A percentile compares a stretch with the other conserved stretches of the same genome.
phyloP scores from a whole-genome alignment of 2,113 vertebrate species.

The Vidua chalybeata region DNA sequence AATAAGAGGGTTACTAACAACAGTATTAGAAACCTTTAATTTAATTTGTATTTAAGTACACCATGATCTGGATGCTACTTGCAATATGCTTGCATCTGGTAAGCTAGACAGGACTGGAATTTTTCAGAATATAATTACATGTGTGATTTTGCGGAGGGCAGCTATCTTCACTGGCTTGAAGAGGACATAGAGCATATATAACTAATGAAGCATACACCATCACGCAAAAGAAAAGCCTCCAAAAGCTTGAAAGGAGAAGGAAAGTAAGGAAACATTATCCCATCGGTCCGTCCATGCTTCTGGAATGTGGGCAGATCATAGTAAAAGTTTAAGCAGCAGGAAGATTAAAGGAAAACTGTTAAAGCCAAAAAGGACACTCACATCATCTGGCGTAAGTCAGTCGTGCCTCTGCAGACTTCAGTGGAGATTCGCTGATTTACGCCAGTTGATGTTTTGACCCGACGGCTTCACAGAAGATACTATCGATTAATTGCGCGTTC shows the following conservation, averaged over 20 bases:
- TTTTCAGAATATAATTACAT: background rate
- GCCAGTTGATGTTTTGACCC: constrained; percentile 14
- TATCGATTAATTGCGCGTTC: constrained; percentile 22
- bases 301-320: constrained; percentile 63
- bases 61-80: constrained; percentile 67
- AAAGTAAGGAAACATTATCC: constrained; percentile 55
- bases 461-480: background rate
- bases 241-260: constrained; percentile 70
- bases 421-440: constrained; percentile 31
- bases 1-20: constrained; percentile 70
- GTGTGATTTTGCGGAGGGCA: constrained; percentile 4
- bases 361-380: constrained; percentile 53
- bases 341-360: constrained; percentile 66
- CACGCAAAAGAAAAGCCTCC: background rate
- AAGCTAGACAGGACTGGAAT: background rate
- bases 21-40: constrained; percentile 71
- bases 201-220: background rate
- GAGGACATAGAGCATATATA: background rate
- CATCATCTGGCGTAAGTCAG: constrained; percentile 51
- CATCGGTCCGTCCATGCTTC: constrained; percentile 17
- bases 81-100: constrained; percentile 56
- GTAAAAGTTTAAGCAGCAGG: constrained; percentile 57
- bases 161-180: background rate
- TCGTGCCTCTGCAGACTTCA: background rate
- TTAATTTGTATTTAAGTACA: constrained; percentile 18